These are phyloP conservation scores for Sebastes hubbsi DNA, from an alignment of 2,797 vertebrate genomes.

Conservation along the genomic window DNA sequence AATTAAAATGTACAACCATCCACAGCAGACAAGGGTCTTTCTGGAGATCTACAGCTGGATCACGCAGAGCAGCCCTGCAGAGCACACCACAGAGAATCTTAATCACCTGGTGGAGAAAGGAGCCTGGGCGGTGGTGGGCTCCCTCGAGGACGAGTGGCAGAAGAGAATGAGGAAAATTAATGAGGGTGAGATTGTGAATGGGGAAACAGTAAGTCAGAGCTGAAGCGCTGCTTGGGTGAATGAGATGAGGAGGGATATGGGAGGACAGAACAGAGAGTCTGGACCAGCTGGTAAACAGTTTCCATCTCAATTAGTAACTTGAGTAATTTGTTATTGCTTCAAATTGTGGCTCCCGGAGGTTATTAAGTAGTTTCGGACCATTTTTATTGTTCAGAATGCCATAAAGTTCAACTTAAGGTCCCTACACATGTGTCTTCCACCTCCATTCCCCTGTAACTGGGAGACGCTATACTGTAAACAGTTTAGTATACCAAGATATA, in stretches of 20 bases:
- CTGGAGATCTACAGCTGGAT: neutral
- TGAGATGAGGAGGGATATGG: neutral
- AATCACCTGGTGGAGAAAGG: conserved; percentile 35
- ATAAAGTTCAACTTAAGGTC: neutral
- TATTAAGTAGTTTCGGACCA: neutral
- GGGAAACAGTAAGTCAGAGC: conserved; percentile 15
- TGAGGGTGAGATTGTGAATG: conserved; percentile 36
- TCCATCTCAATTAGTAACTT: neutral
- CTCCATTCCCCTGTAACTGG: neutral
- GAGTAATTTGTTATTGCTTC: neutral
- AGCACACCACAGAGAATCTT: conserved; percentile 10
- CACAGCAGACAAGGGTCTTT: neutral
- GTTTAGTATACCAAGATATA: neutral
- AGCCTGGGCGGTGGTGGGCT: neutral
- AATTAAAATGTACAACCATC: neutral
- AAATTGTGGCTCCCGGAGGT: neutral
- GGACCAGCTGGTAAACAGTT: neutral
- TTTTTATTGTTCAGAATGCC: neutral
- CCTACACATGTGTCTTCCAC: neutral
- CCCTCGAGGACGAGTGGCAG: neutral
- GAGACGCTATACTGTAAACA: neutral
- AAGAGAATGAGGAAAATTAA: conserved; percentile 31
- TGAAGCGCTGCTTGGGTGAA: neutral
- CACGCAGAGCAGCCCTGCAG: neutral
- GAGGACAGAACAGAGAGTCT: neutral